Evolutionary conservation across 2,113 vertebrate genomes (phyloP), one percentile per base, ranked within the genome.

Genomic region (Rhombomys opimus): DNA sequence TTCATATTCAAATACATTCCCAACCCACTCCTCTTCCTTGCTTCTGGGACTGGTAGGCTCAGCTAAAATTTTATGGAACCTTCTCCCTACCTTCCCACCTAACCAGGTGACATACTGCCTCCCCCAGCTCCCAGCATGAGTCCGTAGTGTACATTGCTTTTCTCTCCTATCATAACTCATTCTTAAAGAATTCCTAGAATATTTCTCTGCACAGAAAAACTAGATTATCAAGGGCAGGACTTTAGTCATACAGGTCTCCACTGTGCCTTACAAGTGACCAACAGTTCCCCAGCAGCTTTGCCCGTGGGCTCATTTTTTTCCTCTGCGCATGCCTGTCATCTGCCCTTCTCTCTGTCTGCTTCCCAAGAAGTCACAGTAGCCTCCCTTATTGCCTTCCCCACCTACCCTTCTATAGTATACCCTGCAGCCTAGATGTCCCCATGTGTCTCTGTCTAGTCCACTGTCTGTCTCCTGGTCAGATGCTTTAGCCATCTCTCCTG

Each of bases 1-100:
- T 96, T 90, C 41, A 6, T 91, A 75, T 92, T 97, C 89, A 96
- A 94, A 73, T 35, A 0, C 96, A 91, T 32, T 38, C 54, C 75
- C 5, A 95, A 54, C 38, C 22, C 27, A 86, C 84, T 72, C 68
- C 84, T 72, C 68, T 70, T 76, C 61, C 50, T 22, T 94, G 89
- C 82, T 95, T 96, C 63, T 22, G 35, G n/a, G 67, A 70, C 82
- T 95, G 57, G 50, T 10, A 93, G 73, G 27, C 46, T 80, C 87
- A 89, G 46, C 15, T 67, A 96, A 68, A 92, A 76, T 76, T 54
- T 96, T 95, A 61, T 30, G 35, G 15, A 95, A 90, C 22, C 22
- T 96, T 96, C 70, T 27, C 27, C 95, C 35, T 90, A 25, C 76
- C 57, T 93, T 91, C 59, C 54, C 61, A 97, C 35, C 46, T 87